phyloP scores from a whole-genome alignment of 2,113 vertebrate species.

The Circaetus gallicus region DNA sequence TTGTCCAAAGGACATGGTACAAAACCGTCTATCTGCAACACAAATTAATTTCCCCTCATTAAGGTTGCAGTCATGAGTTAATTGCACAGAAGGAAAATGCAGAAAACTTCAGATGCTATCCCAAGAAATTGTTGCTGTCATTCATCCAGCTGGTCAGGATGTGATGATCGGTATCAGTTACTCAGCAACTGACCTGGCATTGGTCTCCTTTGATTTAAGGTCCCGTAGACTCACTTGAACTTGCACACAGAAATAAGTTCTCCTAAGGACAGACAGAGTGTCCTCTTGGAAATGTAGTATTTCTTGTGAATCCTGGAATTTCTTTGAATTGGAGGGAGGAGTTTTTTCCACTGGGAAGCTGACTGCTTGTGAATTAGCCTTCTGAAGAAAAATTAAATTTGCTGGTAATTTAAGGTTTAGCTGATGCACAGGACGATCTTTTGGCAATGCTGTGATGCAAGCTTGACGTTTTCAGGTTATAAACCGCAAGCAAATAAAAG shows the following conservation, averaged over 20 bases:
- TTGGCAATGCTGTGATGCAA: neutral
- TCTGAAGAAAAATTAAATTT: slow-evolving; percentile 3
- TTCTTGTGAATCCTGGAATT: slow-evolving; percentile 16
- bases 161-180: slow-evolving; percentile 47
- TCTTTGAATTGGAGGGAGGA: neutral
- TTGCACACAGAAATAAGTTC: neutral
- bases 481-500: slow-evolving; percentile 9
- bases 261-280: slow-evolving; percentile 12
- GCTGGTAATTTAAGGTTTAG: slow-evolving; percentile 1
- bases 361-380: neutral
- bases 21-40: neutral
- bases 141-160: slow-evolving; percentile 35
- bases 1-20: neutral
- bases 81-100: neutral
- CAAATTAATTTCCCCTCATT: neutral
- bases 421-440: neutral
- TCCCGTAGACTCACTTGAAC: neutral
- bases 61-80: neutral
- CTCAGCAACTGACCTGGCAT: slow-evolving; percentile 27
- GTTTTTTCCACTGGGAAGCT: neutral
- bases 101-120: neutral
- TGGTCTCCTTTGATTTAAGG: slow-evolving; percentile 22
- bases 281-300: neutral
- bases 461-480: slow-evolving; percentile 28
- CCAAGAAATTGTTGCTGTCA: slow-evolving; percentile 43